Evolutionary conservation across 2,797 vertebrate species (phyloP), one percentile per base, ranked within the genome.

Genomic region (Epinephelus coioides): DNA sequence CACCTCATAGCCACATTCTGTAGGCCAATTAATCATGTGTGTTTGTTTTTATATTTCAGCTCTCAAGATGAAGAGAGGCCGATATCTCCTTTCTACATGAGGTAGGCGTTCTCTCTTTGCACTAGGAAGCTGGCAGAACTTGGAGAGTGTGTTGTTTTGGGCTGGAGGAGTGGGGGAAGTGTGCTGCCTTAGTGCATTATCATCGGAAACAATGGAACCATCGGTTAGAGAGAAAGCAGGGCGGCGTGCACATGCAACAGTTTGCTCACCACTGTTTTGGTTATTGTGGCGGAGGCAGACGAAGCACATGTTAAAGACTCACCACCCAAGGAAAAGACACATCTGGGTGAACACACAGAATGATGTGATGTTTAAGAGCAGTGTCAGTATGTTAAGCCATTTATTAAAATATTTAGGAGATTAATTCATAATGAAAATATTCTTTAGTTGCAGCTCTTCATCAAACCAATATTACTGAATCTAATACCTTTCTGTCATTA

Each of bases 41-140:
- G 10, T 85, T 80, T 85, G 54, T 95, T 94, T 87, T 85, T 15
- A 21, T 69, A 15, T 93, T 94, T 87, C 93, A 99, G 97, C 89
- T 95, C 95, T 25, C 95, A 96, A 81, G 97, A 98, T 79, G 96
- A 97, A 69, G 97, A 97, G 73, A 95, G 97, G 78, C 96, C 97
- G 23, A 95, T 97, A 91, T 98, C 97, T 90, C 96, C 97, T 59
- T 99, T 98, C 94, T 99, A 96, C 76, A 92, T 97, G 92, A 97
- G 98, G 97, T 98, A 97, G 89, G 95, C 82, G 62, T 86, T 43
- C 55, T 50, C 3, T 47, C 23, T 70, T 44, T 67, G 57, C 44
- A 1, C 81, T 53, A 23, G 5, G 77, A 73, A 71, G 55, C 60
- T 38, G 54, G 25, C 43, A 79, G 34, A 73, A 21, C 1, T n/a